Evolutionary conservation across 1,140 invertebrate species (phyloP), one percentile per base, ranked within the genome.

Genomic region (Samia ricini): DNA sequence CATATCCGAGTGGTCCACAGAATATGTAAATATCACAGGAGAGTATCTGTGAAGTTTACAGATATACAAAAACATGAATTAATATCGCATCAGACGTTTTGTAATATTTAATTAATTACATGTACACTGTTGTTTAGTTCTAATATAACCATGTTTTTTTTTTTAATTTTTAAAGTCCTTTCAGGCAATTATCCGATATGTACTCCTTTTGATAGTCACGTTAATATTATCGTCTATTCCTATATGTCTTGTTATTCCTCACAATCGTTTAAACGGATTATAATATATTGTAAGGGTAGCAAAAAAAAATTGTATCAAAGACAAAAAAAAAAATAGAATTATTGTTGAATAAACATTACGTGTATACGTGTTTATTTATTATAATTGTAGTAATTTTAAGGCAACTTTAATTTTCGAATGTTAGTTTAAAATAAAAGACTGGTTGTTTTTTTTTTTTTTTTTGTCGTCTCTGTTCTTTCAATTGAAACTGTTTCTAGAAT

Each of bases 211-310:
- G 18, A 24, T 24, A 12, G 21, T 23, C 33, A 36, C 48, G 36
- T 49, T 57, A 55, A 66, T 6, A 51, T 67, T 42, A 42, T 42
- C n/a, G n/a, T 42, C 4, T 10, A 42, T 4, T 26, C 8, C 8
- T 15, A 15, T 15, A 42, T 12, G n/a, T 12, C 33, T 15, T 26
- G 8, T 15, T 42, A 15, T 42, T 42, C 7, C 12, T 12, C 0
- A 42, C n/a, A 64, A 57, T 60, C 66, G 63, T 68, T 65, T n/a
- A n/a, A n/a, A 63, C 61, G 66, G 60, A 71, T 57, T 56, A 58
- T 22, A 63, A 52, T 18, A n/a, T 48, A 59, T 42, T 59, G 26
- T 56, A 56, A 66, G 33, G 33, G n/a, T n/a, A n/a, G n/a, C 8
- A 26, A 26, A 10, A 42, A 42, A 42, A 42, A n/a, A n/a, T n/a